These are phyloP conservation scores for Sphaerophoria taeniata DNA, from an alignment of 2,888 invertebrate species.

Conservation along the genomic window DNA sequence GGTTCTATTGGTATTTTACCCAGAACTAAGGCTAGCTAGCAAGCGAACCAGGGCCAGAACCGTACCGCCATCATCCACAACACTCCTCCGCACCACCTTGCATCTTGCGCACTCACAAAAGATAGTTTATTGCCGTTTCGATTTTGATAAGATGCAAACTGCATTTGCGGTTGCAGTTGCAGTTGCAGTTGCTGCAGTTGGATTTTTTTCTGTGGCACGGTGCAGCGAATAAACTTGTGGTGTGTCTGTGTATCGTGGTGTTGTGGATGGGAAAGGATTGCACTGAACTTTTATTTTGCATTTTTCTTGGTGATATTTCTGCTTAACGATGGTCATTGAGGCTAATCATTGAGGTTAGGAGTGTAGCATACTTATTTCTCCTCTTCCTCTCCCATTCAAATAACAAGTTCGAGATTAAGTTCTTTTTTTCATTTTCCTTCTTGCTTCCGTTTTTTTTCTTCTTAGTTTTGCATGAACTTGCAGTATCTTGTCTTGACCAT, in stretches of 20 bases:
- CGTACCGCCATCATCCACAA: not conserved
- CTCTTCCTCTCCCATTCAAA: not conserved
- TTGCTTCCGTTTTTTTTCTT: conserved; percentile 24
- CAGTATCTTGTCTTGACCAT: conserved; percentile 3
- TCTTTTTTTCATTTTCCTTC: conserved; percentile 16
- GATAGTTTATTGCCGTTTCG: conserved; percentile 74
- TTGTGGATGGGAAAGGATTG: conserved; percentile 11
- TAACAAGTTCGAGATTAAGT: conserved; percentile 53
- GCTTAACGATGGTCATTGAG: conserved; percentile 72
- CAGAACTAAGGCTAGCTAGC: conserved; percentile 17
- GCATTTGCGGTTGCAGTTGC: conserved; percentile 48
- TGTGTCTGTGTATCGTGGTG: conserved; percentile 23
- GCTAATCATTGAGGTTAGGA: conserved; percentile 71
- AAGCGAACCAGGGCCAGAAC: not conserved
- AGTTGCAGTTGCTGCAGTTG: conserved; percentile 10
- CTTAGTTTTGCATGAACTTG: not conserved
- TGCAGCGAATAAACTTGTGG: conserved; percentile 47
- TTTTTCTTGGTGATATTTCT: conserved; percentile 66
- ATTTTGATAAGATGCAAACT: conserved; percentile 73
- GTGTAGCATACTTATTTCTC: conserved; percentile 44
- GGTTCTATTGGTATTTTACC: conserved; percentile 45
- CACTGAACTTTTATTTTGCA: conserved; percentile 52
- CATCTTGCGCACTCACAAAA: conserved; percentile 34
- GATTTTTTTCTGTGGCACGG: too few species aligned
- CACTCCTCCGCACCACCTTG: conserved; percentile 28